These are phyloP conservation scores for Tarsius wallacei DNA, from an alignment of 2,797 vertebrate genomes.

Conservation along the genomic window DNA sequence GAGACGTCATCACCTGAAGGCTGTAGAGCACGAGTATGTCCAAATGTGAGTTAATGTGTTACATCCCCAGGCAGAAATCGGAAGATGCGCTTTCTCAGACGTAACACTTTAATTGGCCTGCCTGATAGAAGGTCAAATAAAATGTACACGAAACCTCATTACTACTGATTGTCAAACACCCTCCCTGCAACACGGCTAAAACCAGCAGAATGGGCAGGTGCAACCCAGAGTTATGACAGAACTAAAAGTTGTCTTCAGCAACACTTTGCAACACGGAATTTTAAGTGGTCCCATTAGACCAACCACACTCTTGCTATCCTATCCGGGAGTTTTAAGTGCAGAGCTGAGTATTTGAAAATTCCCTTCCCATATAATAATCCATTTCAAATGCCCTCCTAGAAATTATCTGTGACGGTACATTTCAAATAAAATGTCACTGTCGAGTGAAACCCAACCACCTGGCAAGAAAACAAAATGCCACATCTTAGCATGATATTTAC, in stretches of 20 bases:
- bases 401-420: constrained; percentile 46
- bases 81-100: constrained; percentile 74
- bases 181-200: constrained; percentile 47
- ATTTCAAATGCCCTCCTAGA: constrained; percentile 59
- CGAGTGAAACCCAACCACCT: constrained; percentile 49
- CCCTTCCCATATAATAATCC: constrained; percentile 54
- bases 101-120: constrained; percentile 82
- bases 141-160: constrained; percentile 72
- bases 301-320: constrained; percentile 21
- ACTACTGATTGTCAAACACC: constrained; percentile 60
- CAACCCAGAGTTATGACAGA: constrained; percentile 57
- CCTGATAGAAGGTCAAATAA: constrained; percentile 77
- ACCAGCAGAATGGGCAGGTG: constrained; percentile 40
- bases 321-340: constrained; percentile 52
- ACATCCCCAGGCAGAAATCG: constrained; percentile 61
- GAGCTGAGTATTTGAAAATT: constrained; percentile 39
- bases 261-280: constrained; percentile 49
- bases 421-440: constrained; percentile 58
- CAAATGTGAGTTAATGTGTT: constrained; percentile 70
- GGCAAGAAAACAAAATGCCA: constrained; percentile 48
- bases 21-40: constrained; percentile 65
- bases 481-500: neutral
- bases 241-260: constrained; percentile 60
- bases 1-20: constrained; percentile 63
- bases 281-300: constrained; percentile 47